Evolutionary conservation across 2,888 invertebrate genomes (phyloP), one percentile per base, ranked within the genome.

Genomic region (Apoda limacodes): DNA sequence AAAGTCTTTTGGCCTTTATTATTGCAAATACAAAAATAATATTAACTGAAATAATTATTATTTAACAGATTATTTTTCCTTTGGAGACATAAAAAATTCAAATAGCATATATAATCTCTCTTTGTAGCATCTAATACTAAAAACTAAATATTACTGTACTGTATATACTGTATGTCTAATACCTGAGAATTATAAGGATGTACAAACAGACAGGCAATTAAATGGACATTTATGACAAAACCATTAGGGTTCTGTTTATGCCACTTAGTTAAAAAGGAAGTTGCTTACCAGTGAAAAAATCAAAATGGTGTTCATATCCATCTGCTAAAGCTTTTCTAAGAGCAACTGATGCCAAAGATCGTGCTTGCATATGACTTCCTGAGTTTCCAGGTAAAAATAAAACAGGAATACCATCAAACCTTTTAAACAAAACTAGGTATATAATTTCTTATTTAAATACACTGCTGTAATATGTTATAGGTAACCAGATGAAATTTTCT

Each of bases 361-460:
- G 85, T 24, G 89, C 92, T 85, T 95, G 96, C 72, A 91, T 93
- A 55, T 91, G 88, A 22, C 96, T 97, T 0, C 98, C 98, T 24
- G 90, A 90, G 76, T 96, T 98, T 7, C 98, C 98, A 9, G 97
- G 98, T 34, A 98, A 84, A 74, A 95, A 98, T 27, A 98, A 82
- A 0, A 98, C 93, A 4, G 98, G 98, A 25, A 96, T 90, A 1
- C 98, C 98, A 54, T 84, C 84, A 69, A 93, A 93, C 56, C 82
- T 82, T 3, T n/a, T 13, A 28, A 11, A 19, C n/a, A 13, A 21
- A 9, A 9, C 3, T 6, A 9, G 12, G 20, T 25, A 28, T 13
- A 30, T 5, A 27, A 13, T 25, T 13, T 22, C 17, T 22, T 24
- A 10, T 17, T 33, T 30, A 19, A 20, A 9, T 9, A 5, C n/a